Percentiles rank a stretch among this genome's conserved stretches.
These are phyloP conservation scores for Trissolcus basalis DNA, from an alignment of 1,140 invertebrate genomes.

Conservation along the genomic window DNA sequence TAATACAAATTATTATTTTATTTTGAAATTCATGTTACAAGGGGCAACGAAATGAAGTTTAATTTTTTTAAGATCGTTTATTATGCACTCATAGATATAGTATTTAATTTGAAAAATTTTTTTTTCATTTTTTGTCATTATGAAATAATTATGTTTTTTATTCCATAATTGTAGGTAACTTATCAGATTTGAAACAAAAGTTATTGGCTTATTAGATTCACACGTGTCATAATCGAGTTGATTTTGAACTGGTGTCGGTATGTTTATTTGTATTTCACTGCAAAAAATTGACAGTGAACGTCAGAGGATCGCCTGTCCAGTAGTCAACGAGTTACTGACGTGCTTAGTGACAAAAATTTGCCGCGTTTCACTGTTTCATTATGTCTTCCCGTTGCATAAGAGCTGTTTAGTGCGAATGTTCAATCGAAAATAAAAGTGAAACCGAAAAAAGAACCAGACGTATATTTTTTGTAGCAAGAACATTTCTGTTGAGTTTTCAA, in stretches of 20 bases:
- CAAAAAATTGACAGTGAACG: constrained; percentile 42
- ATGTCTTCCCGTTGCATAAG: constrained; percentile 43
- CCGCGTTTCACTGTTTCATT: constrained; percentile 40
- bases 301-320: constrained; percentile 38
- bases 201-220: constrained; percentile 17
- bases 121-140: background rate
- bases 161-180: constrained; percentile 1
- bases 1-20: too few species aligned
- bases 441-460: background rate
- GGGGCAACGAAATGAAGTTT: too few species aligned
- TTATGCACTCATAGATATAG: too few species aligned
- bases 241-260: too few species aligned
- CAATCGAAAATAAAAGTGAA: background rate
- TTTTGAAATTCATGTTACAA: too few species aligned
- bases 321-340: constrained; percentile 15
- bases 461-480: background rate
- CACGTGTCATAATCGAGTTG: constrained; percentile 21
- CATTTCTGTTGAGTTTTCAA: background rate
- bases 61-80: background rate
- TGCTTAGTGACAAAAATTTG: constrained; percentile 44
- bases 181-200: constrained; percentile 8
- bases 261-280: constrained; percentile 42
- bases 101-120: too few species aligned
- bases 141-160: background rate
- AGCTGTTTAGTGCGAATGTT: constrained; percentile 1